Evolutionary conservation across 92 coral and sea anemone species (phyloP).

Genomic region (Porites divaricata): DNA sequence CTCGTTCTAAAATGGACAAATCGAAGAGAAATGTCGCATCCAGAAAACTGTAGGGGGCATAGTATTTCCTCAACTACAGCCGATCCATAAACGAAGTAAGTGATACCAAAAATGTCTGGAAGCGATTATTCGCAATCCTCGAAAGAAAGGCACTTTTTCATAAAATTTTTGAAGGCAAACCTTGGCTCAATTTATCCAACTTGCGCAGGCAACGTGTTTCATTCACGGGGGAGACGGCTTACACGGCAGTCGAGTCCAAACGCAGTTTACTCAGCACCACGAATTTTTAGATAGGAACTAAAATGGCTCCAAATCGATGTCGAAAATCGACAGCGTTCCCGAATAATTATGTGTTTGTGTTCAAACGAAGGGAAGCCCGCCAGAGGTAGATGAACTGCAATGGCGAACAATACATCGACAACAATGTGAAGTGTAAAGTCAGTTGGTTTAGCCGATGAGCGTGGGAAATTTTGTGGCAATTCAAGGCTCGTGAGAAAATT

Average conservation of each 20-base stretch:
- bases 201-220: conserved; percentile 32
- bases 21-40: conserved; percentile 36
- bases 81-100: conserved; percentile 12
- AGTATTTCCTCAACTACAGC: conserved; percentile 25
- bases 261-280: background rate
- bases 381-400: conserved; percentile 43
- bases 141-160: background rate
- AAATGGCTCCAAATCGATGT: conserved; percentile 8
- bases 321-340: background rate
- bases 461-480: conserved; percentile 98
- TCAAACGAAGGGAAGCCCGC: conserved; percentile 59
- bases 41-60: conserved; percentile 52
- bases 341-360: conserved; percentile 9
- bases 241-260: background rate
- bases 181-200: conserved; percentile 32
- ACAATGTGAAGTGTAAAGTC: conserved; percentile 71
- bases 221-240: background rate
- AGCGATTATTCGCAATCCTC: background rate
- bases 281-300: conserved; percentile 1
- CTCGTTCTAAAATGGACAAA: conserved; percentile 12
- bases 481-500: conserved; percentile 98
- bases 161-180: conserved; percentile 13
- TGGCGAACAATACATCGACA: conserved; percentile 69
- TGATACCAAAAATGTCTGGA: conserved; percentile 11
- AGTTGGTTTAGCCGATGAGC: conserved; percentile 74